Percentiles rank a stretch among this genome's conserved stretches.
phyloP scores from a whole-genome alignment of 2,113 vertebrate species.

The Albula goreensis region DNA sequence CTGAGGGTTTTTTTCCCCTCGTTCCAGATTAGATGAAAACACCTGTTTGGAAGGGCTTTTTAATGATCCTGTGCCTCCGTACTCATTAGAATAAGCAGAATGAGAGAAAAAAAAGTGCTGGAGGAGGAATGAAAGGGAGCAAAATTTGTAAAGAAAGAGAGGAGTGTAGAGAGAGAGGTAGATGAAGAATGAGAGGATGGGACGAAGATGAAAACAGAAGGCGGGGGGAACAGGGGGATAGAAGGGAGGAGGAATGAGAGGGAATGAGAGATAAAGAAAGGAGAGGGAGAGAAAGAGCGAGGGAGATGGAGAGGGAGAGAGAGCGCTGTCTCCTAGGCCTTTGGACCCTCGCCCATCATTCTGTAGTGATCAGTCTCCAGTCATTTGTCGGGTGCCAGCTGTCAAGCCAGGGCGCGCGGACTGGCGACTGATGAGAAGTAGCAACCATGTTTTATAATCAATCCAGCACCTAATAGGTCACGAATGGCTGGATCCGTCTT shows the following conservation, averaged over 20 bases:
- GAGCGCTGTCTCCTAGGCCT: conserved; percentile 50
- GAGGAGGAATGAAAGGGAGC: neutral
- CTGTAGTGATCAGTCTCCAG: conserved; percentile 63
- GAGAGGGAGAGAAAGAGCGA: neutral
- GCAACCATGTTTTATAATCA: conserved; percentile 70
- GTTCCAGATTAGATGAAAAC: neutral
- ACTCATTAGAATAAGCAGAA: conserved; percentile 16
- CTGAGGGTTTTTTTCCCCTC: conserved; percentile 48
- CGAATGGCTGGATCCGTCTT: conserved; percentile 63
- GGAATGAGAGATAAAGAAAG: conserved; percentile 11
- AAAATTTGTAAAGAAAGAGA: neutral
- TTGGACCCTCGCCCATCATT: conserved; percentile 65
- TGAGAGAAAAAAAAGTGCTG: conserved; percentile 17
- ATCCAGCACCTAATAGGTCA: conserved; percentile 76
- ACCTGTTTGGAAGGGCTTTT: neutral
- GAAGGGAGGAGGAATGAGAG: too few species aligned
- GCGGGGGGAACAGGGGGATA: neutral
- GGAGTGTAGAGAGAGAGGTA: neutral
- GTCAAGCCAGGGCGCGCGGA: conserved; percentile 64
- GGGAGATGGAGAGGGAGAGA: conserved; percentile 34
- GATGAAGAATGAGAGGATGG: neutral
- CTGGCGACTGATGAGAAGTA: conserved; percentile 66
- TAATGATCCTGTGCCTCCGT: neutral
- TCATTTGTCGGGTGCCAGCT: conserved; percentile 57
- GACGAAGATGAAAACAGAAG: too few species aligned